Base-by-base conservation (phyloP, 2,113 vertebrate species). In the Orientallactaga bullata region DNA sequence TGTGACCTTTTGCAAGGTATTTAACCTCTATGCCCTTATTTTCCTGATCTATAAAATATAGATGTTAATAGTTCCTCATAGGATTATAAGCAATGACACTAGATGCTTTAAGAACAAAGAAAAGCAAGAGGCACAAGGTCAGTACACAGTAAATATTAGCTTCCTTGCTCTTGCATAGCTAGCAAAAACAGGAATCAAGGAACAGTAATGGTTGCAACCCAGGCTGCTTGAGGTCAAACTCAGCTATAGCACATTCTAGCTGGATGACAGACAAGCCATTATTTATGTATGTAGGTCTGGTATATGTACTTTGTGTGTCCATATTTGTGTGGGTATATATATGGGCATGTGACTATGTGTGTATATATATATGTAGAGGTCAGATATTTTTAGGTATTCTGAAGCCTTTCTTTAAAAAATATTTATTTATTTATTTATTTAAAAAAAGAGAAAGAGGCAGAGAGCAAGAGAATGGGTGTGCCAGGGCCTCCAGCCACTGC, bases 31-130 rank as follows among this genome's bases (percentile, higher is more conserved):
- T 90, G 39, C 79, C 21, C 32, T 85, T 71, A 73, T 69, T 87
- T 79, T 83, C 20, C 30, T 79, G 73, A n/a, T 68, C 23, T 85
- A 71, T 91, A 89, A 94, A 90, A 89, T 79, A 83, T 42, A 47
- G 74, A 88, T 77, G 39, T 32, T 66, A 91, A 86, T 37, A 60
- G 47, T 65, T 93, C 32, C 73, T 88, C 63, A 6, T 3, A 77
- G 72, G 39, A 91, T 51, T 55, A 21, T 58, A 94, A 68, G 63
- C 63, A 93, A 81, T 63, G 16, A 89, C 13, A 96, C 35, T 20
- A 17, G 3, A 85, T 71, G 61, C 47, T 72, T 89, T 68, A 81
- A 71, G 20, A 30, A 60, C 10, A 12, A 2, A 65, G 24, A 84
- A 77, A 91, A 30, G 16, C 7, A 92, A 65, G 6, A 5, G 1